Conservation (phyloP, 2,888 invertebrate species). For the Pediacus dermestoides region DNA sequence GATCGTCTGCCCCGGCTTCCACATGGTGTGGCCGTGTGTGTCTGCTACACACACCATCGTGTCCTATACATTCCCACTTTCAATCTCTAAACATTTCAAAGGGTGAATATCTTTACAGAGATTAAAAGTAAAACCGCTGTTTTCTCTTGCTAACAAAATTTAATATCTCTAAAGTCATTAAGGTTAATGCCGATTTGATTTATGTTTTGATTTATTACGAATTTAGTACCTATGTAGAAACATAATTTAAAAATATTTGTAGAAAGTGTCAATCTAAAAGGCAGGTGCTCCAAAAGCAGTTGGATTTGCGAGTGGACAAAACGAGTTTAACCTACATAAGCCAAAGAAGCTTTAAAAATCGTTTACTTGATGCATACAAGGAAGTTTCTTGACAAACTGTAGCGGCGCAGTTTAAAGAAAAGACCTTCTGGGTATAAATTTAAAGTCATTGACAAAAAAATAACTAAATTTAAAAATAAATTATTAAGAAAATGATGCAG, state of each 20-base stretch:
- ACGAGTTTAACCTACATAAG: conserved; percentile 10
- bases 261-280: conserved; percentile 13
- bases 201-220: too few species aligned
- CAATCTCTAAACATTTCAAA: conserved; percentile 1
- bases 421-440: conserved; percentile 2
- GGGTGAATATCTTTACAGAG: conserved; percentile 1
- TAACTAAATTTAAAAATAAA: not conserved
- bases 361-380: conserved; percentile 7
- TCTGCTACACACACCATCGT: too few species aligned
- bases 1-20: conserved; percentile 26
- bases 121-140: too few species aligned
- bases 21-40: conserved; percentile 29
- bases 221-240: too few species aligned
- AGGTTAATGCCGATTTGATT: too few species aligned
- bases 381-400: conserved; percentile 3
- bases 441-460: conserved; percentile 5
- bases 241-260: too few species aligned
- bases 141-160: too few species aligned
- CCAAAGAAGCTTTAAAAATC: conserved; percentile 11
- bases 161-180: too few species aligned
- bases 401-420: not conserved
- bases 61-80: not conserved
- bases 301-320: conserved; percentile 11
- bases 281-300: conserved; percentile 10
- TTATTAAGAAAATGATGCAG: conserved; percentile 5